These are phyloP conservation scores for Drosophila dives DNA, from an alignment of 2,888 invertebrate genomes.

Conservation along the genomic window DNA sequence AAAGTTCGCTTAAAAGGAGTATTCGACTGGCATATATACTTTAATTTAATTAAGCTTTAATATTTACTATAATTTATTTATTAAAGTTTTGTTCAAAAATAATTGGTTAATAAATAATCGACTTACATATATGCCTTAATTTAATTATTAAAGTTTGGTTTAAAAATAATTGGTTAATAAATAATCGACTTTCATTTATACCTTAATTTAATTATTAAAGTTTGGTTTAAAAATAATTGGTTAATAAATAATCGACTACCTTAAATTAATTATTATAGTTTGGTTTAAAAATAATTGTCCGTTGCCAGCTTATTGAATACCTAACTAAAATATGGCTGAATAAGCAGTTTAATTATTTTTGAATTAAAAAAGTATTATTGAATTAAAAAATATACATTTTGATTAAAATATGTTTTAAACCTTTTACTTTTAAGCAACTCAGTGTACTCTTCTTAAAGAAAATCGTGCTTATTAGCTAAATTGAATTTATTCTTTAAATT, in stretches of 20 bases:
- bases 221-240: too few species aligned
- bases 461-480: neutral
- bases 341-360: neutral
- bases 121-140: constrained; percentile 4
- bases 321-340: neutral
- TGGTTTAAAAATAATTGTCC: too few species aligned
- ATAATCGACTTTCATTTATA: too few species aligned
- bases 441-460: neutral
- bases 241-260: too few species aligned
- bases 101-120: neutral
- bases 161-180: neutral
- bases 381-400: neutral
- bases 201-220: too few species aligned
- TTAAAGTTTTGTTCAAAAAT: neutral
- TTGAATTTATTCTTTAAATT: neutral
- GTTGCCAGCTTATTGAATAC: too few species aligned
- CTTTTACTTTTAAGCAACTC: neutral
- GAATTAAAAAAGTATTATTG: neutral
- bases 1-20: too few species aligned
- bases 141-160: neutral
- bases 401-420: neutral
- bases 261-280: too few species aligned
- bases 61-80: neutral
- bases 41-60: too few species aligned
- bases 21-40: neutral